Percentiles rank a stretch among this genome's conserved stretches.
These are phyloP conservation scores for Pogonomyrmex californicus DNA, from an alignment of 1,140 invertebrate species.

Conservation along the genomic window DNA sequence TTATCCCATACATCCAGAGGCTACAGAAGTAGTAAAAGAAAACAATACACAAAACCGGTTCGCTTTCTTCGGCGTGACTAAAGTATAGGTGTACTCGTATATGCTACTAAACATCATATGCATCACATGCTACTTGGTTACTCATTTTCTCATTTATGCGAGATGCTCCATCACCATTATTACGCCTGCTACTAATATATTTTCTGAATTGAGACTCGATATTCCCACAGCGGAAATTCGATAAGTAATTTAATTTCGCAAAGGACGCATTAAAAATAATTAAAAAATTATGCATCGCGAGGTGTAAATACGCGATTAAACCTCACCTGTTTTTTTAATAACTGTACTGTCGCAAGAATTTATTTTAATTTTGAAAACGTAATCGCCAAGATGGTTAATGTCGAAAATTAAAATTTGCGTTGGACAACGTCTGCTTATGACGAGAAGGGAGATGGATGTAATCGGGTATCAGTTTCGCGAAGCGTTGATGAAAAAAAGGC, in stretches of 20 bases:
- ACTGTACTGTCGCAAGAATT: not conserved
- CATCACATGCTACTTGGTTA: constrained; percentile 61
- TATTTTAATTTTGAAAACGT: not conserved
- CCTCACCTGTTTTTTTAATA: not conserved
- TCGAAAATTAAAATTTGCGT: not conserved
- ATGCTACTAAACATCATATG: constrained; percentile 49
- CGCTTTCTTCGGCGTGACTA: constrained; percentile 49
- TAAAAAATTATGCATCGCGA: not conserved
- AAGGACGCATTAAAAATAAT: not conserved
- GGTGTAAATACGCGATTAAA: not conserved
- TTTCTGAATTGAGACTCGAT: not conserved
- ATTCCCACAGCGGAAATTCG: not conserved
- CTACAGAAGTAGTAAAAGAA: constrained; percentile 43
- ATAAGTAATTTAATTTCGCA: not conserved
- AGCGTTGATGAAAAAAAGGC: constrained; percentile 58
- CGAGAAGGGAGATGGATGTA: not conserved
- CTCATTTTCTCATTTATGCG: constrained; percentile 47
- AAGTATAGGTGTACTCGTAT: constrained; percentile 43
- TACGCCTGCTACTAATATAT: constrained; percentile 3
- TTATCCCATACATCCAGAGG: constrained; percentile 46
- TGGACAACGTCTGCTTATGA: not conserved
- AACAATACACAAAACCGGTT: constrained; percentile 61
- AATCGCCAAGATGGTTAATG: not conserved
- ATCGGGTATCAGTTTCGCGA: constrained; percentile 44
- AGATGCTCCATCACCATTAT: constrained; percentile 30